Evolutionary conservation across 2,113 vertebrate genomes (phyloP), one percentile per base, ranked within the genome.

Genomic region (Lota lota): DNA sequence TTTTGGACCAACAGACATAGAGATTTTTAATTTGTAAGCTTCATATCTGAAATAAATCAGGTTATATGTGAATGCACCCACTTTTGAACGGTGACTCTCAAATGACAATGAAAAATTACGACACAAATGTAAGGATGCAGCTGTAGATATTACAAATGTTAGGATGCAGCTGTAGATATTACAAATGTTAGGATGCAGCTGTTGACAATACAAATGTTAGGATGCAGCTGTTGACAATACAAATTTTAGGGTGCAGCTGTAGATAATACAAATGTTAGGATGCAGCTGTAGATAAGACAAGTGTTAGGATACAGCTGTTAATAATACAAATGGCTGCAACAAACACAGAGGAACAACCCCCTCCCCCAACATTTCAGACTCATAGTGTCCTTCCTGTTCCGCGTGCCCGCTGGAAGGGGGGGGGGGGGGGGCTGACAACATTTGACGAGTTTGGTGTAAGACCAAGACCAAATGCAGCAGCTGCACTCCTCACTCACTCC

Each of bases 381-480:
- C 83, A 87, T 82, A 86, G 61, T 62, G 14, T 20, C 40, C 56
- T 66, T 74, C 63, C 61, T 79, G 73, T 76, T 70, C 57, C 70
- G 61, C 36, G 17, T 54, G 63, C 59, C 73, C 81, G 79, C 79
- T 67, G 59, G 85, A 73, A 69, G 82, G 67, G 20, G 4, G 64
- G 40, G 40, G 40, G 28, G 28, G 10, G 40, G 40, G 40, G 40
- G 40, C 4, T 6, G 7, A 33, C 40, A 8, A 47, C 70, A 81
- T 84, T 83, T 86, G 72, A 22, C 22, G 78, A 33, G 28, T 33
- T 33, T 6, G 28, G 4, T 76, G 74, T 74, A 83, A 83, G 28
- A 33, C 28, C 70, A 66, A 82, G 67, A 84, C 72, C 74, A 86
- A 84, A 84, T 79, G 22, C 74, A 66, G 66, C 83, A 80, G 81